Evolutionary conservation across 2,113 vertebrate species (phyloP), one percentile per base, ranked within the genome.

Genomic region (Silurus glanis): DNA sequence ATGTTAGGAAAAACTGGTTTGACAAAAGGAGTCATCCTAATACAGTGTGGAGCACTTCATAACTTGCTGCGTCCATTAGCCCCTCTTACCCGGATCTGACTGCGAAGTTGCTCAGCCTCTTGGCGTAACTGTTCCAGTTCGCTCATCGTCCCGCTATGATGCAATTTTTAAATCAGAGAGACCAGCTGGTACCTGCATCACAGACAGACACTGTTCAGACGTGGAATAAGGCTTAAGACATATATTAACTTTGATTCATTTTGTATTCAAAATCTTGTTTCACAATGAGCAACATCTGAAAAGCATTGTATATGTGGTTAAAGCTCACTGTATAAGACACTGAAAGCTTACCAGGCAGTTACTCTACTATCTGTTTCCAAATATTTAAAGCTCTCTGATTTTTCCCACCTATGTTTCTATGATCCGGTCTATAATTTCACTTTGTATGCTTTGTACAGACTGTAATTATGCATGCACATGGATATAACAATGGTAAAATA

Each of bases 61-160:
- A 80, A 37, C 76, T 28, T 23, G 9, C 10, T 45, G 17, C 25
- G 10, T 80, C 66, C 47, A 23, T 80, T 88, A 86, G 79, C 53
- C 14, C n/a, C 59, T 83, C 95, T 93, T 95, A 99, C 98, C 96
- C 96, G 95, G 93, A 99, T 99, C 92, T 99, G 97, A 93, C 95
- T 98, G 92, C 97, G 95, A 88, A 99, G 97, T 85, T 99, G 97
- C 88, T 99, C 97, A 0, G 98, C 97, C 93, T 99, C 98, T 94
- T 99, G 97, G 88, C 97, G 96, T 93, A 99, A 94, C 95, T 99
- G 98, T 91, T 99, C 98, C 94, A 99, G 95, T 93, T 99, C 98
- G 88, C 97, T 99, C 98, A 99, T 99, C 89, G 93, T 97, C 91
- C 87, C 83, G 78, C 90, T 87, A 84, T 89, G 88, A 89, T 47